A percentile compares a stretch with the other conserved stretches of the same genome.
Conservation (phyloP, 2,888 invertebrate genomes). For the Lepidochrysops patricia region DNA sequence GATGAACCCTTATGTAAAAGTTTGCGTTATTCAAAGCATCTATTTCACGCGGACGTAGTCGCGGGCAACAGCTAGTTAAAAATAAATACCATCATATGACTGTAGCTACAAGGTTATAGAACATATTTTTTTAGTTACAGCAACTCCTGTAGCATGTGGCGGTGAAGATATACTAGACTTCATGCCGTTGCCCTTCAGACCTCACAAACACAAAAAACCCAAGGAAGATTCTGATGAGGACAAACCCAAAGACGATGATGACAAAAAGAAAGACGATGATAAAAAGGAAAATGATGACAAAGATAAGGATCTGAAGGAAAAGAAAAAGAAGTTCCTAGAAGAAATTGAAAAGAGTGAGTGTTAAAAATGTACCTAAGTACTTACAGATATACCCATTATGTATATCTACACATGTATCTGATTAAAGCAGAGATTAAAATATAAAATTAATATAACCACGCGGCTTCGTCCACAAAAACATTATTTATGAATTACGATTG, state of each 20-base stretch:
- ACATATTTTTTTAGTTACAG: conserved; percentile 26
- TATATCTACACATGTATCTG: background rate
- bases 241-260: conserved; percentile 16
- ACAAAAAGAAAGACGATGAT: conserved; percentile 17
- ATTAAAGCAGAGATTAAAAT: background rate
- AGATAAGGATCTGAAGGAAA: conserved; percentile 18
- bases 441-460: too few species aligned
- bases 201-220: background rate
- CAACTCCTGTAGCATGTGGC: conserved; percentile 28
- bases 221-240: background rate
- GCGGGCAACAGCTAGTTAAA: too few species aligned
- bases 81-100: too few species aligned
- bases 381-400: too few species aligned
- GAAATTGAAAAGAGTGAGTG: conserved; percentile 30
- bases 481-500: too few species aligned
- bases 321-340: conserved; percentile 20
- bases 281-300: conserved; percentile 17
- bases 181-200: background rate
- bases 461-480: too few species aligned
- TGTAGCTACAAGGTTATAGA: too few species aligned
- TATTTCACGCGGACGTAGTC: too few species aligned
- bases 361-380: too few species aligned
- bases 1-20: too few species aligned
- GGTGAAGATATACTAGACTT: conserved; percentile 2
- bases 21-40: too few species aligned